These are phyloP conservation scores for Neosilurus mollespiculum DNA, from an alignment of 2,797 vertebrate genomes.

Conservation along the genomic window DNA sequence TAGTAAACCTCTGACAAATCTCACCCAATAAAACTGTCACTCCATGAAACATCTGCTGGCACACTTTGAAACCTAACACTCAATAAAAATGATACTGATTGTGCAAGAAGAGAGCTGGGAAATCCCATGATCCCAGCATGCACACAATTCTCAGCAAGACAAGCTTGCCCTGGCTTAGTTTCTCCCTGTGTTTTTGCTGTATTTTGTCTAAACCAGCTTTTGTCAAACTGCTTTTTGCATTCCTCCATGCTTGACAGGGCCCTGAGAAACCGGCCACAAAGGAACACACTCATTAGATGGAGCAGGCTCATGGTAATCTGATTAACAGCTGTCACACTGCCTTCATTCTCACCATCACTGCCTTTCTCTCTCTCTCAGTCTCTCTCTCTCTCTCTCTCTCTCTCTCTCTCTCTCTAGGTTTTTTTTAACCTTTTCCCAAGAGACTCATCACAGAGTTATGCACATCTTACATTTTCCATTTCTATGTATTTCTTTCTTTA, in stretches of 20 bases:
- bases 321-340: slow-evolving; percentile 78
- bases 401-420: slow-evolving; percentile 36
- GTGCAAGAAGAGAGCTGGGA: slow-evolving; percentile 61
- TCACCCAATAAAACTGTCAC: background rate
- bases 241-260: slow-evolving; percentile 72
- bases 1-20: background rate
- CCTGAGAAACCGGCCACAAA: slow-evolving; percentile 75
- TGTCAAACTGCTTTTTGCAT: slow-evolving; percentile 69
- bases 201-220: slow-evolving; percentile 70
- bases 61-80: slow-evolving; percentile 10
- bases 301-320: slow-evolving; percentile 76
- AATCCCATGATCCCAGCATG: slow-evolving; percentile 68
- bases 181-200: slow-evolving; percentile 62
- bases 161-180: slow-evolving; percentile 59
- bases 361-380: slow-evolving; percentile 38
- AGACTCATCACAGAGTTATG: slow-evolving; percentile 45
- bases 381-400: slow-evolving; percentile 37
- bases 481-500: background rate
- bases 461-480: background rate
- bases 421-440: slow-evolving; percentile 39
- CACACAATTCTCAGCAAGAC: slow-evolving; percentile 66
- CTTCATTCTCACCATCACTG: slow-evolving; percentile 67
- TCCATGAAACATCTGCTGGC: slow-evolving; percentile 6
- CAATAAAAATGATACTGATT: slow-evolving; percentile 57
- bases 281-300: slow-evolving; percentile 78